These are phyloP conservation scores for Nymphalis c-album DNA, from an alignment of 2,888 invertebrate genomes.

Conservation along the genomic window DNA sequence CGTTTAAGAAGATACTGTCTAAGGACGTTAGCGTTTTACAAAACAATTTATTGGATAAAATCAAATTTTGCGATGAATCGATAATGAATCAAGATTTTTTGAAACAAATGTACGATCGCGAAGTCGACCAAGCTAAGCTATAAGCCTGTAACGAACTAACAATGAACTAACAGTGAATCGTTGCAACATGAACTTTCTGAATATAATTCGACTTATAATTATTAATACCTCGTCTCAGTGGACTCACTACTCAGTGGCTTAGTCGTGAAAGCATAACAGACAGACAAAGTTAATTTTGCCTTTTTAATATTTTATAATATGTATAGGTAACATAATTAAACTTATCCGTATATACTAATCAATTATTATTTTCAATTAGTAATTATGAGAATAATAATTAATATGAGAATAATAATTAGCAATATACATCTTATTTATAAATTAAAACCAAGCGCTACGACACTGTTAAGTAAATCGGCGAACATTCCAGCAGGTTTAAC, in stretches of 20 bases:
- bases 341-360: too few species aligned
- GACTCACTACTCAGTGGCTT: too few species aligned
- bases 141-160: conserved; percentile 9
- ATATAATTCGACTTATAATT: too few species aligned
- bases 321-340: too few species aligned
- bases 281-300: too few species aligned
- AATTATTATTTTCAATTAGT: too few species aligned
- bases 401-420: neutral
- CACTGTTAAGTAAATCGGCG: conserved; percentile 18
- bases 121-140: conserved; percentile 54
- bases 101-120: conserved; percentile 58
- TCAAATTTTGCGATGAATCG: conserved; percentile 59
- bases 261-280: too few species aligned
- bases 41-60: conserved; percentile 50
- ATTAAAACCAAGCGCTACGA: conserved; percentile 5
- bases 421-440: neutral
- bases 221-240: too few species aligned
- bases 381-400: neutral
- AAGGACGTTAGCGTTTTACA: conserved; percentile 53
- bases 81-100: conserved; percentile 54
- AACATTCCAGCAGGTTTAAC: conserved; percentile 23
- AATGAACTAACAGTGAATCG: neutral
- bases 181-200: neutral
- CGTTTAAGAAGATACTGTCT: conserved; percentile 60
- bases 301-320: too few species aligned